A percentile compares a stretch with the other conserved stretches of the same genome.
Evolutionary conservation across 2,797 vertebrate species (phyloP).

Genomic region (Loriculus beryllinus): DNA sequence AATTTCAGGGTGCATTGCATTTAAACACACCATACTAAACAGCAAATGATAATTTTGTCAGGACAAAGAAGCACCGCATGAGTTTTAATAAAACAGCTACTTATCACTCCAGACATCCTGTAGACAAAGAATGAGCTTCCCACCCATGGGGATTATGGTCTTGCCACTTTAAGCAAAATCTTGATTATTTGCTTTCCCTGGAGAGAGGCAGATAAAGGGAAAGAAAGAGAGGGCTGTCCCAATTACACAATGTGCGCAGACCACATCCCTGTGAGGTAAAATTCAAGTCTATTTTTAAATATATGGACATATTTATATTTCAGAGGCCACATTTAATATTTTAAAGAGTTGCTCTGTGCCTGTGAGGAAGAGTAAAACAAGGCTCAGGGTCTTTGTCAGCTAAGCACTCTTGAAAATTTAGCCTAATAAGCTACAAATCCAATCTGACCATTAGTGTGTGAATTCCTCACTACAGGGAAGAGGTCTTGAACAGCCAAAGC

Average conservation of each 20-base stretch:
- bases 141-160: conserved; percentile 21
- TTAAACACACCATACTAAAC: neutral
- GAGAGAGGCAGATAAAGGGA: conserved; percentile 32
- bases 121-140: conserved; percentile 54
- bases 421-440: neutral
- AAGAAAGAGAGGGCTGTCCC: conserved; percentile 18
- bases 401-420: neutral
- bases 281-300: conserved; percentile 59
- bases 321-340: conserved; percentile 16
- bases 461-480: neutral
- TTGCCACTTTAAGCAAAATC: conserved; percentile 59
- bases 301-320: conserved; percentile 39
- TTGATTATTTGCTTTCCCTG: conserved; percentile 59
- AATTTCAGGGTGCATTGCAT: neutral
- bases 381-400: neutral
- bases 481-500: neutral
- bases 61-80: conserved; percentile 11
- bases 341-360: neutral
- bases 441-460: neutral
- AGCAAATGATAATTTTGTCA: conserved; percentile 17
- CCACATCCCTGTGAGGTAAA: conserved; percentile 57
- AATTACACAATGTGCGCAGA: conserved; percentile 40
- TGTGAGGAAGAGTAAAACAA: neutral
- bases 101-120: conserved; percentile 59
- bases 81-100: conserved; percentile 44